phyloP scores from a whole-genome alignment of 2,888 invertebrate genomes.

The Ligdia adustata region DNA sequence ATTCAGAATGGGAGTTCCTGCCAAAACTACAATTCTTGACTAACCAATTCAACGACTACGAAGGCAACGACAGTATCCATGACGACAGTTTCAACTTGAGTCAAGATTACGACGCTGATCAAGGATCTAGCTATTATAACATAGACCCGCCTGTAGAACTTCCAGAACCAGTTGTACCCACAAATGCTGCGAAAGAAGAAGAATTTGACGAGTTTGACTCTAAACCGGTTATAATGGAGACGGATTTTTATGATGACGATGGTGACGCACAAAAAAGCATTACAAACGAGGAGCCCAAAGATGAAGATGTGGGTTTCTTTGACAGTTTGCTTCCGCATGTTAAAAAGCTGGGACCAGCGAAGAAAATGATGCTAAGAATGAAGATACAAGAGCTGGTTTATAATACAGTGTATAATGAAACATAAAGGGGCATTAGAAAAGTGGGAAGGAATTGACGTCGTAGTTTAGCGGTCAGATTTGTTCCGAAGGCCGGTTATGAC shows the following conservation, averaged over 20 bases:
- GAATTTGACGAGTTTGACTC: slow-evolving; percentile 79
- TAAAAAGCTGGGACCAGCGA: slow-evolving; percentile 72
- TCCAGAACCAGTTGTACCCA: slow-evolving; percentile 32
- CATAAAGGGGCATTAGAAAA: slow-evolving; percentile 37
- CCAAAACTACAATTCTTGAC: slow-evolving; percentile 72
- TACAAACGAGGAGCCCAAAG: slow-evolving; percentile 52
- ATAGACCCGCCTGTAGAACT: slow-evolving; percentile 49
- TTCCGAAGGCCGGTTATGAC: no score
- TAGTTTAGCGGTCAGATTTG: no score
- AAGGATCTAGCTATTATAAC: slow-evolving; percentile 52
- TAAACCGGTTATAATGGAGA: slow-evolving; percentile 75
- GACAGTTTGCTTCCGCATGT: slow-evolving; percentile 76
- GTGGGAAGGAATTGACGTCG: no score
- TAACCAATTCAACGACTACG: slow-evolving; percentile 75
- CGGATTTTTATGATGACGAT: slow-evolving; percentile 77
- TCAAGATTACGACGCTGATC: slow-evolving; percentile 58
- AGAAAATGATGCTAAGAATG: slow-evolving; percentile 76
- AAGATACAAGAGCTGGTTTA: slow-evolving; percentile 78
- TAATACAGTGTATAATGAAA: slow-evolving; percentile 75
- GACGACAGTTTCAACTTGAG: slow-evolving; percentile 42
- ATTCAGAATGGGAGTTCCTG: slow-evolving; percentile 73
- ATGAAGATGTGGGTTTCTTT: slow-evolving; percentile 77
- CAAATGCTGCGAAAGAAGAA: slow-evolving; percentile 60
- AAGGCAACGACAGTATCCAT: slow-evolving; percentile 58
- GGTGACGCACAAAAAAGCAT: slow-evolving; percentile 62